Evolutionary conservation across 2,888 invertebrate genomes (phyloP), one percentile per base, ranked within the genome.

Genomic region (Sesia bembeciformis): DNA sequence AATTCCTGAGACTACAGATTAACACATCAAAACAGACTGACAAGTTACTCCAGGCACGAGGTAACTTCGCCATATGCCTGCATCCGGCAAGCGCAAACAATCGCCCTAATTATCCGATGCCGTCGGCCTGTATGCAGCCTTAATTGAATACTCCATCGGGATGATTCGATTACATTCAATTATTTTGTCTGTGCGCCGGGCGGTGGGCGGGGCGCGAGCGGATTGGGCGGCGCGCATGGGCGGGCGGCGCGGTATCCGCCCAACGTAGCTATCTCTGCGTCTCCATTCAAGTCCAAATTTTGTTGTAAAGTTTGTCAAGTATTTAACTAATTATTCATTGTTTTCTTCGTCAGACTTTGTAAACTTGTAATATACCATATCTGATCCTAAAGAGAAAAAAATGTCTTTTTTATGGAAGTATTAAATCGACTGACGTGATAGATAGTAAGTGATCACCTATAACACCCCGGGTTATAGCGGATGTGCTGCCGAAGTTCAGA

Each of bases 151-250:
- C 70, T 69, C 62, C 62, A 57, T 7, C 41, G 69, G 68, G 72
- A 70, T 81, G 78, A 85, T 85, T 84, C 74, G 81, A 85, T 87
- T 85, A 86, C 72, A 68, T 67, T 76, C 82, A 83, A 85, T 86
- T 85, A 86, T 78, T 66, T 62, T 62, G 62, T 60, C 54, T 54
- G 68, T 66, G 64, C 60, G 64, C 60, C 74, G 76, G 61, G 58
- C 58, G 63, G 61, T 76, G 75, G 85, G 86, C 84, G 84, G 81
- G 68, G 69, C 72, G 64, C 46, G 59, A 54, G 61, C 61, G 62
- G 70, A 68, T 72, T 78, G 79, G 85, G 84, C 84, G 84, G 84
- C 62, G 61, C 60, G 73, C 59, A 53, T 63, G 70, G 77, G 74
- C 78, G 84, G 84, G 78, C 73, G 76, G 76, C 57, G 57, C 55